These are phyloP conservation scores for Isoperla grammatica DNA, from an alignment of 2,888 invertebrate species.

Conservation along the genomic window DNA sequence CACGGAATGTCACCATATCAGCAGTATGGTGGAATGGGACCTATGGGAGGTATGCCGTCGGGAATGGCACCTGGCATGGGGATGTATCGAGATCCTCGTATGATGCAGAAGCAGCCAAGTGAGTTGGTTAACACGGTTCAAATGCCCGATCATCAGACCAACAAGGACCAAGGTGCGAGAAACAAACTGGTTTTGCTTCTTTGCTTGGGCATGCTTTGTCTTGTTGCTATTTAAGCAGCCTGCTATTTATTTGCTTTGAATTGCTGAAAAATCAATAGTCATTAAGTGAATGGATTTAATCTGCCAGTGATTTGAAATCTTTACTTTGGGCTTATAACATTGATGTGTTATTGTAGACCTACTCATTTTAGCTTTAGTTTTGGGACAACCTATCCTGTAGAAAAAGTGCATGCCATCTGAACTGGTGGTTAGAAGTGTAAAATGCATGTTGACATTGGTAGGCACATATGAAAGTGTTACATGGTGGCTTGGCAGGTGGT, in stretches of 20 bases:
- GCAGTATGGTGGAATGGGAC: constrained; percentile 46
- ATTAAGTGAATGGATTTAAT: not conserved
- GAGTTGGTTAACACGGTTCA: constrained; percentile 48
- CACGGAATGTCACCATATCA: constrained; percentile 47
- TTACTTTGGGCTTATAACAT: not conserved
- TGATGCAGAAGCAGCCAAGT: constrained; percentile 55
- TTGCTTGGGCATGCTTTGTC: constrained; percentile 28
- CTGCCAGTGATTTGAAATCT: too few relatives aligned
- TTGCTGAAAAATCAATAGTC: too few relatives aligned
- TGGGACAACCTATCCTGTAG: too few relatives aligned
- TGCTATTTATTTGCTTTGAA: constrained; percentile 42
- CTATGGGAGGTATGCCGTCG: constrained; percentile 42
- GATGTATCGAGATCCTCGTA: constrained; percentile 44
- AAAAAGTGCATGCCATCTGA: too few relatives aligned
- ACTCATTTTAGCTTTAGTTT: too few relatives aligned
- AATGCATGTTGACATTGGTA: too few relatives aligned
- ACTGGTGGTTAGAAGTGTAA: too few relatives aligned
- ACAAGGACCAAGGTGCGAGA: constrained; percentile 46
- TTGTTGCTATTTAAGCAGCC: constrained; percentile 51
- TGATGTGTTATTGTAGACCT: too few relatives aligned
- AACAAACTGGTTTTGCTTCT: constrained; percentile 32
- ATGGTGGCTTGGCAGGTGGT: too few relatives aligned
- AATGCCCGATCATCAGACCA: constrained; percentile 43
- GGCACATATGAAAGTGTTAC: too few relatives aligned
- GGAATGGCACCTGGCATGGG: constrained; percentile 49